Conservation (phyloP, 2,888 invertebrate species). For the Itoplectis maculator region DNA sequence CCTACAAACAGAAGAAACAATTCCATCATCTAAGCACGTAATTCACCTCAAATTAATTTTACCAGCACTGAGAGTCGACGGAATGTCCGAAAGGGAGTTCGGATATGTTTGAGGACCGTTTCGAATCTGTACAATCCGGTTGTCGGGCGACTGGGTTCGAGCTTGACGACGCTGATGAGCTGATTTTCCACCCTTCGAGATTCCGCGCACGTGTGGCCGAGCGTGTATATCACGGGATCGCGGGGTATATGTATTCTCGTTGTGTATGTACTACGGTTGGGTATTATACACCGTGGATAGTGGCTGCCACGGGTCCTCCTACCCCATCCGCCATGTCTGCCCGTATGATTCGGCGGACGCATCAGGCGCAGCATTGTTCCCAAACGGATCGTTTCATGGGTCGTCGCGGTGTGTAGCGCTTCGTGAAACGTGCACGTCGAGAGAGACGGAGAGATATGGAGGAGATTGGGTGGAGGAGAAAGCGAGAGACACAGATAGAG, state of each 20-base stretch:
- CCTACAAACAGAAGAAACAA: no score
- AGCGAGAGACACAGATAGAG: no score
- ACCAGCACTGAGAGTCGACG: no score
- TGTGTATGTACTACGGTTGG: background rate
- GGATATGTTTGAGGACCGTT: background rate
- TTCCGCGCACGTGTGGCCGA: conserved; percentile 7
- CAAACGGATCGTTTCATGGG: conserved; percentile 46
- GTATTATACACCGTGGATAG: background rate
- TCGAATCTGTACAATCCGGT: background rate
- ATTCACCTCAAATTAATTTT: no score
- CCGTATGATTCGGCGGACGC: conserved; percentile 47
- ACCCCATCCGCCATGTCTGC: no score
- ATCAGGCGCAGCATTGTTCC: conserved; percentile 47
- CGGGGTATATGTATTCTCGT: conserved; percentile 9
- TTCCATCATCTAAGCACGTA: no score
- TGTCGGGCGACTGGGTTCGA: no score
- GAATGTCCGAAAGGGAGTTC: background rate
- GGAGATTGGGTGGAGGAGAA: no score
- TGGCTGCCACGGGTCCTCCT: conserved; percentile 1
- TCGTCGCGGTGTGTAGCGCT: conserved; percentile 35
- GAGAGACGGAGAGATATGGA: no score
- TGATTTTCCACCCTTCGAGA: background rate
- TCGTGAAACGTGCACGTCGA: conserved; percentile 27
- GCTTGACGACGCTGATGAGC: background rate
- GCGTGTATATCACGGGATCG: conserved; percentile 21